These are phyloP conservation scores for Pterostichus niger DNA, from an alignment of 2,888 invertebrate species.

Conservation along the genomic window DNA sequence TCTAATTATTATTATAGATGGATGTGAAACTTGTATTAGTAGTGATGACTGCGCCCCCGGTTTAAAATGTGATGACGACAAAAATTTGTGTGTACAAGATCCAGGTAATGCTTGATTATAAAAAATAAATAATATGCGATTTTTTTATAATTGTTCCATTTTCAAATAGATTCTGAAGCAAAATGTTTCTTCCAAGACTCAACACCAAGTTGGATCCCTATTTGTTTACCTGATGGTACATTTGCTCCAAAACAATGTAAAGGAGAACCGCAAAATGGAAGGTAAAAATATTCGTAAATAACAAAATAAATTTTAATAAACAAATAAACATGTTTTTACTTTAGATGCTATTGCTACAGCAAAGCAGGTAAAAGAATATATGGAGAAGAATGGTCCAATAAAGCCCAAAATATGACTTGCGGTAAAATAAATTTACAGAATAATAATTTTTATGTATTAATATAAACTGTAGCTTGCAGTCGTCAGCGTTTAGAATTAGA, in stretches of 20 bases:
- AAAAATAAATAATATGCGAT: background rate
- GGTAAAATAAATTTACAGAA: conserved; percentile 77
- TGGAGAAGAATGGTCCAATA: conserved; percentile 82
- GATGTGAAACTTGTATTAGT: background rate
- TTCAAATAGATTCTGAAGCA: conserved; percentile 28
- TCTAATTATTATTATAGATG: background rate
- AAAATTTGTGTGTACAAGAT: conserved; percentile 2
- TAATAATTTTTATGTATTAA: background rate
- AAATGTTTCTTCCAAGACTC: conserved; percentile 16
- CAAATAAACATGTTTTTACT: background rate
- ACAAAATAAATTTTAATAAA: background rate
- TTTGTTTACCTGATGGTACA: conserved; percentile 80
- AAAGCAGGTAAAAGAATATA: conserved; percentile 82
- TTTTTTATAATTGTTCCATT: conserved; percentile 14
- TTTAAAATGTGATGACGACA: conserved; percentile 38
- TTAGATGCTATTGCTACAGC: conserved; percentile 84
- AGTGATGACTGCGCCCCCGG: conserved; percentile 49
- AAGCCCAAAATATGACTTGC: conserved; percentile 83
- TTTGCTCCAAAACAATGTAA: conserved; percentile 84
- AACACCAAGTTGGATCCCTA: conserved; percentile 74
- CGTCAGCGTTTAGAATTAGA: conserved; percentile 80
- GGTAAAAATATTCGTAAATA: conserved; percentile 76
- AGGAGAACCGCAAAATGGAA: conserved; percentile 81
- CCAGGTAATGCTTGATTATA: conserved; percentile 1
- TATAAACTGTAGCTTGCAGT: conserved; percentile 80